Evolutionary conservation across 2,888 invertebrate species (phyloP), one percentile per base, ranked within the genome.

Genomic region (Tetragnatha montana): DNA sequence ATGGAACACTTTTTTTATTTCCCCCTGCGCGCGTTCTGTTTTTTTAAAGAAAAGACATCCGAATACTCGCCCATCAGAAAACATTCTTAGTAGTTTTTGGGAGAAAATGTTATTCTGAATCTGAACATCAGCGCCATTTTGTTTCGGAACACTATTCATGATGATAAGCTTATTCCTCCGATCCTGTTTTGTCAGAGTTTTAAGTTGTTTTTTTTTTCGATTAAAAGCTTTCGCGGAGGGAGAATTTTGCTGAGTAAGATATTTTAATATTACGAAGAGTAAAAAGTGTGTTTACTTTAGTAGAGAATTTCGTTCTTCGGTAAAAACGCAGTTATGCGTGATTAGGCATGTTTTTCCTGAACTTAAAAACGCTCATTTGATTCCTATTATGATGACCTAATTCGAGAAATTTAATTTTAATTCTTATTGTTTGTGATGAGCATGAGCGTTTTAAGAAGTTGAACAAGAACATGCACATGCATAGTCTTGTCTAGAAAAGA

Each of bases 151-250:
- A 60, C 12, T 35, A 35, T 35, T 35, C 35, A 35, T 35, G 35
- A 60, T 60, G 60, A 60, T 60, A 60, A 60, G 60, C 60, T 60
- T 60, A 60, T 60, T 60, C 60, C 17, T 60, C 14, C 60, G 60
- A 60, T 60, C 14, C 17, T 60, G 60, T 60, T 17, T 17, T 60
- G 60, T 17, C 60, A 10, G 60, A 17, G 17, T 60, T 60, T 60
- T 60, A 60, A 60, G 60, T 50, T n/a, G n/a, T n/a, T n/a, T n/a
- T n/a, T n/a, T 82, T 82, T 51, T 71, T n/a, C 74, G 35, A 82
- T 47, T 82, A 82, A 82, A 82, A 82, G 82, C 73, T 82, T 82
- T 74, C 17, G 21, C 17, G 74, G 8, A 17, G 12, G 21, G 21
- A n/a, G n/a, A n/a, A 4, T 22, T 79, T 12, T 50, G 8, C 51